Conservation (phyloP, 2,113 vertebrate genomes). For the Cyanoramphus novaezelandiae region DNA sequence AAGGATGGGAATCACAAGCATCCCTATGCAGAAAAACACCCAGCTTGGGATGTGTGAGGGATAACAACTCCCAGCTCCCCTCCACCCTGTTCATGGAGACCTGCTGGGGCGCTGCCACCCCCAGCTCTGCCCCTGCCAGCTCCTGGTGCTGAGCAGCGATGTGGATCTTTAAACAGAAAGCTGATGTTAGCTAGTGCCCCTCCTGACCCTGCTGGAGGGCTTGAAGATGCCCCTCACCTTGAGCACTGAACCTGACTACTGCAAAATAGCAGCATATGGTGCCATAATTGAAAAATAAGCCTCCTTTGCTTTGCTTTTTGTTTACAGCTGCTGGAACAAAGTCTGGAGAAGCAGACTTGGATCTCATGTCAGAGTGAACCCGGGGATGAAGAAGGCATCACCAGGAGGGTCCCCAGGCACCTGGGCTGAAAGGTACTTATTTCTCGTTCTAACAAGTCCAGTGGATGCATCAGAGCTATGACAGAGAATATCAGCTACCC, state of each 20-base stretch:
- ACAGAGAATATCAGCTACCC: not conserved
- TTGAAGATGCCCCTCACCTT: not conserved
- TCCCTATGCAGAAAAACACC: not conserved
- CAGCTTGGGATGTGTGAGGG: fast-evolving
- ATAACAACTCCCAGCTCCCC: not conserved
- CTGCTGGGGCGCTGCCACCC: not conserved
- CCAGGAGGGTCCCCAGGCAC: not conserved
- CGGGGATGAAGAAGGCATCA: not conserved
- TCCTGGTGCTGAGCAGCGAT: not conserved
- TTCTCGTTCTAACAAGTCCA: not conserved
- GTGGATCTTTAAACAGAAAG: not conserved
- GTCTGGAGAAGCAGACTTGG: not conserved
- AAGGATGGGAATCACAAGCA: not conserved
- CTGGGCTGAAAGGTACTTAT: not conserved
- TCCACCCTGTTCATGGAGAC: fast-evolving
- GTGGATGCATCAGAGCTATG: not conserved
- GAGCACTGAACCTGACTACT: not conserved
- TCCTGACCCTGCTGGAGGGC: not conserved
- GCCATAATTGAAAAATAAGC: not conserved
- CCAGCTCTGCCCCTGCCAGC: not conserved
- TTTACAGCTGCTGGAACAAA: not conserved
- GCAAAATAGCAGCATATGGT: not conserved
- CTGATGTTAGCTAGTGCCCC: not conserved
- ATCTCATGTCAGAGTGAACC: not conserved
- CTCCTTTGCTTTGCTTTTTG: not conserved